Percentiles rank a stretch among this genome's conserved stretches.
These are phyloP conservation scores for Drosophila neocordata DNA, from an alignment of 1,140 invertebrate species.

Conservation along the genomic window DNA sequence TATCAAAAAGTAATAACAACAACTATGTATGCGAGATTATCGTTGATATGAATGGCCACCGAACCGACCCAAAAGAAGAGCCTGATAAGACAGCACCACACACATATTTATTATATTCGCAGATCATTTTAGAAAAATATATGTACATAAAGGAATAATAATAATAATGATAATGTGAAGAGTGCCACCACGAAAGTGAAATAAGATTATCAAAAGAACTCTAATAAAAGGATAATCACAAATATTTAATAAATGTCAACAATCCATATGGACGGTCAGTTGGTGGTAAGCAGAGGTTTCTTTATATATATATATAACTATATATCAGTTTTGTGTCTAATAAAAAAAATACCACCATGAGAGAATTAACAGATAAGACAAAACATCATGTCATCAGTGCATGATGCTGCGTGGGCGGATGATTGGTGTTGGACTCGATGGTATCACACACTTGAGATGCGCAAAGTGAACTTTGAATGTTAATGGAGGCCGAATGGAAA, in stretches of 20 bases:
- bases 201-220: neutral
- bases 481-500: neutral
- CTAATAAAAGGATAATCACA: slow-evolving; percentile 9
- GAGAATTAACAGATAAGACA: neutral
- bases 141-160: neutral
- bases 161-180: neutral
- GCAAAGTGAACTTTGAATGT: slow-evolving; percentile 6
- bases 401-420: slow-evolving; percentile 36
- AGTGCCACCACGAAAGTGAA: too few relatives aligned
- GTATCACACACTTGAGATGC: slow-evolving; percentile 1
- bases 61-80: too few relatives aligned
- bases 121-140: neutral
- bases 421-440: slow-evolving; percentile 14
- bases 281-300: neutral
- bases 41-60: too few relatives aligned
- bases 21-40: too few relatives aligned
- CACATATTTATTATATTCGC: neutral
- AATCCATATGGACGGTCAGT: neutral
- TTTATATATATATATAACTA: neutral
- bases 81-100: too few relatives aligned
- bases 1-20: too few relatives aligned
- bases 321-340: too few relatives aligned
- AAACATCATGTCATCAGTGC: slow-evolving; percentile 29
- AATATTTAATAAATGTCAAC: slow-evolving; percentile 6
- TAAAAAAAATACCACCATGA: neutral